Conservation (phyloP, 2,797 vertebrate genomes). For the Cynopterus sphinx region DNA sequence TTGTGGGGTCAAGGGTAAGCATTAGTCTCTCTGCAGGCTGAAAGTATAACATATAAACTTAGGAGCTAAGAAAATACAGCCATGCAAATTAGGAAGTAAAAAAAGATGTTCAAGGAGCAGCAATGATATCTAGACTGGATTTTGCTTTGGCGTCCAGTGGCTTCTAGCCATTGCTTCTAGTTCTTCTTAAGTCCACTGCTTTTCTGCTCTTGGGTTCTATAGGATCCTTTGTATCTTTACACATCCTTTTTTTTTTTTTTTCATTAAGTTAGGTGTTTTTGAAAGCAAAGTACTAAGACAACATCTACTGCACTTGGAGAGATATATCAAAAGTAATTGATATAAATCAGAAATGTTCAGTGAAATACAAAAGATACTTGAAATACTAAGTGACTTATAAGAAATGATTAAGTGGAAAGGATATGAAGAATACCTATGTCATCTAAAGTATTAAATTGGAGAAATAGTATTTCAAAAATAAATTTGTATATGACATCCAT, state of each 20-base stretch:
- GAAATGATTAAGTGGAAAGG: not conserved
- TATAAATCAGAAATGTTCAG: not conserved
- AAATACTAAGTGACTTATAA: not conserved
- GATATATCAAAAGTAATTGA: not conserved
- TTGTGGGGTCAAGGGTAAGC: not conserved
- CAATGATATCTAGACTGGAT: not conserved
- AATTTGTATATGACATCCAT: not conserved
- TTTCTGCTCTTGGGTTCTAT: not conserved
- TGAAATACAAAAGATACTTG: not conserved
- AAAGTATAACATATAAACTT: not conserved
- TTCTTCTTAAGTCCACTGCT: not conserved
- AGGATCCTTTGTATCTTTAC: not conserved
- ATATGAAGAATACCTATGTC: not conserved
- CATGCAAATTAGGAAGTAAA: not conserved
- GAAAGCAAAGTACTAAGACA: not conserved
- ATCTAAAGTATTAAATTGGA: not conserved
- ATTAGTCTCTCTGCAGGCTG: not conserved
- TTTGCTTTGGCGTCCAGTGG: not conserved
- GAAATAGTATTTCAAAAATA: constrained; percentile 3
- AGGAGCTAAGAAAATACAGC: not conserved
- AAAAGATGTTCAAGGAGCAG: not conserved
- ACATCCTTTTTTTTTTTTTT: not conserved
- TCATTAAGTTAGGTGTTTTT: not conserved
- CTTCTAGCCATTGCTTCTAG: not conserved
- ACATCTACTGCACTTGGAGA: not conserved